Base-by-base conservation (phyloP, 2,113 vertebrate genomes). In the Acanthochromis polyacanthus region DNA sequence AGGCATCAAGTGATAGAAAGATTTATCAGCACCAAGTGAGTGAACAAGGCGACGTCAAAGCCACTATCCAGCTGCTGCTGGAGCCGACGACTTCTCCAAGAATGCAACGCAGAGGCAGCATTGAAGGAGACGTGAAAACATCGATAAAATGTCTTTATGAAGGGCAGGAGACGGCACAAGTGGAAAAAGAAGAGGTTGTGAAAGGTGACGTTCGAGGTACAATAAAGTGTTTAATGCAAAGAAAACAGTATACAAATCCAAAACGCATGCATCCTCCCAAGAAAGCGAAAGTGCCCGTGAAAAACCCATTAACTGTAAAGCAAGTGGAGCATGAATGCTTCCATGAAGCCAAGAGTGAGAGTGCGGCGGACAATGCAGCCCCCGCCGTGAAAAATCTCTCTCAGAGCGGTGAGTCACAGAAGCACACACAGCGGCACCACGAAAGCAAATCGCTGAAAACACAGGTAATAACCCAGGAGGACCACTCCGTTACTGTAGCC, bases 171-270 rank as follows among this genome's bases (percentile, higher is more conserved):
- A 64, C 89, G 66, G 72, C 71, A 8, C 92, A 88, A 57, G 6
- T 78, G 66, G 94, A 96, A 61, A 95, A 92, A 74, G 93, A 94
- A 71, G 91, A 94, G 67, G 91, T 93, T 5, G 67, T 94, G 12
- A 94, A 86, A 74, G 94, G 94, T 56, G 95, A 93, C 10, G 92
- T 94, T 58, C 95, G 94, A 81, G 94, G 94, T 6, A 82, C 93
- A 0, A 93, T 95, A 89, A 95, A 95, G 81, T 93, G 93, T 51
- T 84, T 95, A 6, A 86, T 95, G 93, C 92, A 94, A 83, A 94
- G 78, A 56, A 95, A 96, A 58, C 95, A 96, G 65, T 91, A 95
- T 75, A 94, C 93, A 22, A 91, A 81, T 70, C 56, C 85, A 2
- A 95, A 93, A 61, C 89, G 91, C n/a, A 86, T 74, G 36, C 85